Conservation (phyloP, 2,888 invertebrate genomes). For the Drosophila prostipennis region DNA sequence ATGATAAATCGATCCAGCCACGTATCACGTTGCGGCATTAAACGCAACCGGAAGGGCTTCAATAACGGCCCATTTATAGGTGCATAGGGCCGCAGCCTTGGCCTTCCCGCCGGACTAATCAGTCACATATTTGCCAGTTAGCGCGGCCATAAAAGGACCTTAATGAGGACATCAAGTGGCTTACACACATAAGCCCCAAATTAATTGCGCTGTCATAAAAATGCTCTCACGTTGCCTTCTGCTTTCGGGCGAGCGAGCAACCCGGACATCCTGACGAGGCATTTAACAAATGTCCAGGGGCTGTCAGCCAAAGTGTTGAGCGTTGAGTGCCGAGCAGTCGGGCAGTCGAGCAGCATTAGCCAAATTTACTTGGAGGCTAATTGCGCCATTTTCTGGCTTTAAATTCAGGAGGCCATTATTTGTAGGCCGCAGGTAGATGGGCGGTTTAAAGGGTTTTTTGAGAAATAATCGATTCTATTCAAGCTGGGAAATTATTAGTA, state of each 20-base stretch:
- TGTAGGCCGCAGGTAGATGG: not conserved
- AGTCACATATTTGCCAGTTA: slow-evolving; percentile 76
- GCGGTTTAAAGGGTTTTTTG: slow-evolving; percentile 12
- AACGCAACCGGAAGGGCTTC: slow-evolving; percentile 10
- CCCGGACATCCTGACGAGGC: slow-evolving; percentile 37
- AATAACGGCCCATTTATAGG: slow-evolving; percentile 22
- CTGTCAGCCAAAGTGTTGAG: slow-evolving; percentile 58
- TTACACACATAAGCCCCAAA: slow-evolving; percentile 75
- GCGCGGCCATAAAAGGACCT: slow-evolving; percentile 69
- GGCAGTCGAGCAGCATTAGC: slow-evolving; percentile 46
- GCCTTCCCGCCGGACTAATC: slow-evolving; percentile 59
- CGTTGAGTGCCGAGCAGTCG: slow-evolving; percentile 2
- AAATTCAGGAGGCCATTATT: slow-evolving; percentile 24
- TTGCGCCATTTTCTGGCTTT: slow-evolving; percentile 58
- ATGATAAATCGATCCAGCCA: slow-evolving; percentile 28
- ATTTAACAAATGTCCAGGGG: slow-evolving; percentile 45
- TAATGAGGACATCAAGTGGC: slow-evolving; percentile 80
- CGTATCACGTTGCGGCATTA: slow-evolving; percentile 32
- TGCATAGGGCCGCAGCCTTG: slow-evolving; percentile 39
- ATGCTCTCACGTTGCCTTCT: slow-evolving; percentile 63
- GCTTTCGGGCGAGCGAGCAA: not conserved
- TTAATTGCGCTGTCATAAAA: slow-evolving; percentile 81
- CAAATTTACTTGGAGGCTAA: slow-evolving; percentile 66
- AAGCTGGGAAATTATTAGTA: no score
- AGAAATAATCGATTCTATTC: not conserved